A percentile compares a stretch with the other conserved stretches of the same genome.
phyloP scores from a whole-genome alignment of 92 coral and sea anemone genomes.

The Desmophyllum pertusum region DNA sequence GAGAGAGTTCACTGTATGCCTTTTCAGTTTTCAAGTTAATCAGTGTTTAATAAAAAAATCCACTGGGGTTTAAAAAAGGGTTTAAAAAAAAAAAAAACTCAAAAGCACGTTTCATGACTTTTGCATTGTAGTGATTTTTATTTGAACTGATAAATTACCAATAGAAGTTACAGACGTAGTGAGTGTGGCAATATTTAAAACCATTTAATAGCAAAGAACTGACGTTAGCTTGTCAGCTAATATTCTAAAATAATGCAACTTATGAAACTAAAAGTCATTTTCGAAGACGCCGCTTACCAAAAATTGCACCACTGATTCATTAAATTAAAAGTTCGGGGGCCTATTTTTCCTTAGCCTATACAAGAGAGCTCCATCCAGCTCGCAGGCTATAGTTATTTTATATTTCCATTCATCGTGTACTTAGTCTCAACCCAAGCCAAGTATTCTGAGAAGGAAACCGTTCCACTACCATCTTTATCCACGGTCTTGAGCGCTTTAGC shows the following conservation, averaged over 20 bases:
- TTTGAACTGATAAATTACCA: not conserved
- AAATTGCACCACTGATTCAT: too few relatives aligned
- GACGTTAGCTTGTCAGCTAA: too few relatives aligned
- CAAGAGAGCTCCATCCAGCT: too few relatives aligned
- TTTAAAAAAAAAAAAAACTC: too few relatives aligned
- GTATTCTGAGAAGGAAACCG: slow-evolving; percentile 79
- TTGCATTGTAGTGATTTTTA: not conserved
- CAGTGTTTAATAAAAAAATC: too few relatives aligned
- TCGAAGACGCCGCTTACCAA: not conserved
- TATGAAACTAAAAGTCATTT: not conserved
- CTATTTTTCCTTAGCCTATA: not conserved
- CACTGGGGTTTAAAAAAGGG: too few relatives aligned
- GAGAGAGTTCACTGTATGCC: too few relatives aligned
- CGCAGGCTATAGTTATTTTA: not conserved
- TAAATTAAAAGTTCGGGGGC: not conserved
- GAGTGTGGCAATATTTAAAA: not conserved
- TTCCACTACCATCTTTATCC: slow-evolving; percentile 77
- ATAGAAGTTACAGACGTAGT: not conserved
- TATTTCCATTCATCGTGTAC: slow-evolving; percentile 39
- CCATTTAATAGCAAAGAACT: too few relatives aligned
- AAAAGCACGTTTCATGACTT: too few relatives aligned
- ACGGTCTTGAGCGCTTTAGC: slow-evolving; percentile 56
- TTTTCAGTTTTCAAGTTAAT: too few relatives aligned
- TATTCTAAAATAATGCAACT: too few relatives aligned
- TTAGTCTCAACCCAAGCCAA: slow-evolving; percentile 83